These are phyloP conservation scores for Drosophila serrata DNA, from an alignment of 1,140 invertebrate species.

Conservation along the genomic window DNA sequence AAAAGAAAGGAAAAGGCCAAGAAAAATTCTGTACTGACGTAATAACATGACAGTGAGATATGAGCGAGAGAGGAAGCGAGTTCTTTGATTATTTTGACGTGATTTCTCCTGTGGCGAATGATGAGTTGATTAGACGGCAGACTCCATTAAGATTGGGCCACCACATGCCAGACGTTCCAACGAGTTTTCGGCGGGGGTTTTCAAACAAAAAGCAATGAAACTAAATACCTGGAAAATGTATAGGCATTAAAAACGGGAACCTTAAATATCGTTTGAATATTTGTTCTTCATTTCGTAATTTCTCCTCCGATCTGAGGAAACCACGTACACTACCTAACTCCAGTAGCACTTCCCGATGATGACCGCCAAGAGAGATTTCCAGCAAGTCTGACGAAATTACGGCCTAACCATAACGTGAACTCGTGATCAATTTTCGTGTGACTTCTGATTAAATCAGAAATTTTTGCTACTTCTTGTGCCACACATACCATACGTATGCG, in stretches of 20 bases:
- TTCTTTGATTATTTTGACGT: conserved; percentile 37
- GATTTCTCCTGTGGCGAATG: conserved; percentile 20
- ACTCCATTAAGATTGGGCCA: conserved; percentile 38
- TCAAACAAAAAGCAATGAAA: neutral
- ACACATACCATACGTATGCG: conserved; percentile 12
- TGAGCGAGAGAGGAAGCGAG: conserved; percentile 18
- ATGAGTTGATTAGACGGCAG: conserved; percentile 56
- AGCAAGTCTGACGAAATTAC: conserved; percentile 22
- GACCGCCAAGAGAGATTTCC: conserved; percentile 1
- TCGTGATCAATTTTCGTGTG: conserved; percentile 37
- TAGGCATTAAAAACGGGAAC: neutral
- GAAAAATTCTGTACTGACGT: conserved; percentile 52
- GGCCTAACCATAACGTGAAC: conserved; percentile 16
- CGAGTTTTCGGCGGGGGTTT: neutral
- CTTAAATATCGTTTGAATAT: neutral
- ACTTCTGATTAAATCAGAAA: conserved; percentile 28
- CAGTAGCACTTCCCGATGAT: neutral
- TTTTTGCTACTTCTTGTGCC: conserved; percentile 20
- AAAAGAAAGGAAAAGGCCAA: conserved; percentile 15
- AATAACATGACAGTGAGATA: conserved; percentile 54
- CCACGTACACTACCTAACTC: neutral
- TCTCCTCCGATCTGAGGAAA: neutral
- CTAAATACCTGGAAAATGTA: neutral
- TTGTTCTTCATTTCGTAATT: neutral
- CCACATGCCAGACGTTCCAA: neutral